Base-by-base conservation (phyloP, 2,888 invertebrate species). In the Unio delphinus region DNA sequence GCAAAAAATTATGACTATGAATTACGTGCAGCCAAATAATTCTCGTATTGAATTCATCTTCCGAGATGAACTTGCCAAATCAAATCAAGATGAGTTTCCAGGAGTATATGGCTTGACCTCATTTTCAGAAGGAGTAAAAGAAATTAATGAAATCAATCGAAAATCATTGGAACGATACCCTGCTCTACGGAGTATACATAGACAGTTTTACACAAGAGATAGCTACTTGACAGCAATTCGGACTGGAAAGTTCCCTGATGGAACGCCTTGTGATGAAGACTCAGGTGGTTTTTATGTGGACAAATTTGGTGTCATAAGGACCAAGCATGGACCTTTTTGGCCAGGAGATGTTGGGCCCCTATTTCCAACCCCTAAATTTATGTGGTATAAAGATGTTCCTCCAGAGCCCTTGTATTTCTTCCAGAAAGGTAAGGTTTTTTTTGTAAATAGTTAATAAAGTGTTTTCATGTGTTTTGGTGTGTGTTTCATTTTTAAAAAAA, bases 281-380 rank as follows among this genome's bases (percentile, higher is more conserved):
- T 74, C 76, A 1, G 74, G 78, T 61, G 88, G 87, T 3, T 80
- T 79, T 6, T 89, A 83, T 75, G 75, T 75, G 56, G 89, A 89
- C 74, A 82, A 82, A 68, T 86, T 83, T 70, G 89, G 89, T 34
- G 83, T 89, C 45, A 64, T 87, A 23, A 74, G 88, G 11, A 83
- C 83, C 71, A 75, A 80, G 56, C 80, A 88, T 68, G 89, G 89
- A 34, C 89, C 89, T 3, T 89, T 89, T 75, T 89, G 89, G 89
- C 89, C 89, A 0, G 70, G 75, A 20, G 89, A 89, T 62, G 84
- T 80, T 70, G 84, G 86, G 4, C 89, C 89, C 0, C 70, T 88
- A 20, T 86, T 82, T 75, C 84, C 89, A 3, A 80, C 88, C 0
- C 89, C 89, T 0, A 78, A 78, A 56, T 86, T 87, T 72, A 73